These are phyloP conservation scores for Gobius niger DNA, from an alignment of 2,113 vertebrate species.

Conservation along the genomic window DNA sequence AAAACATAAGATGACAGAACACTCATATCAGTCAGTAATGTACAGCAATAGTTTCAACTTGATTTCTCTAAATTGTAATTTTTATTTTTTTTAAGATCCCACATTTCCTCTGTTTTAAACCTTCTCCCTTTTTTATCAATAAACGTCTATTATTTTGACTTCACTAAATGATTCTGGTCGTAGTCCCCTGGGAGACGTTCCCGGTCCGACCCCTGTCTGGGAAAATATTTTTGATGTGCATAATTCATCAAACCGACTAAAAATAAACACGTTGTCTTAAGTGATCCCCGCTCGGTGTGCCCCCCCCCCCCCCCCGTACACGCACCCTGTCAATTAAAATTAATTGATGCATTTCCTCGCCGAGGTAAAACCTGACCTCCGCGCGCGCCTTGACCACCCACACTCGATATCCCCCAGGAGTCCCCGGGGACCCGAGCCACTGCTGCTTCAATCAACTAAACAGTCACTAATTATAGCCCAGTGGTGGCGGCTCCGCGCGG, in stretches of 20 bases:
- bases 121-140: too few species aligned
- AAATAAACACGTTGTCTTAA: slow-evolving; percentile 15
- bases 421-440: slow-evolving; percentile 44
- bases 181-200: too few species aligned
- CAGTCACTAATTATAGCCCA: slow-evolving; percentile 5
- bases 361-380: slow-evolving; percentile 33
- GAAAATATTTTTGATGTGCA: not conserved
- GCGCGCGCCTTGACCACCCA: slow-evolving; percentile 21
- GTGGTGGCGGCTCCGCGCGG: not conserved
- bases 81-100: too few species aligned
- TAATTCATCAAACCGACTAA: not conserved
- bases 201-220: not conserved
- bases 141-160: too few species aligned
- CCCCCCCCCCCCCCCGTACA: slow-evolving; percentile 9
- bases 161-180: too few species aligned
- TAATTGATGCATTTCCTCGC: slow-evolving; percentile 45
- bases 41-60: too few species aligned
- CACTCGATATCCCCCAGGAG: slow-evolving; percentile 25
- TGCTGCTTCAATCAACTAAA: slow-evolving; percentile 9
- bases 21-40: too few species aligned
- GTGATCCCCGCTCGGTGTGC: slow-evolving; percentile 7
- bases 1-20: too few species aligned
- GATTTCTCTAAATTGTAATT: too few species aligned
- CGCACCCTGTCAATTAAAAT: slow-evolving; percentile 46
- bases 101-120: too few species aligned